A percentile compares a stretch with the other conserved stretches of the same genome.
These are phyloP conservation scores for Macrobrachium nipponense DNA, from an alignment of 1,140 invertebrate species.

Conservation along the genomic window DNA sequence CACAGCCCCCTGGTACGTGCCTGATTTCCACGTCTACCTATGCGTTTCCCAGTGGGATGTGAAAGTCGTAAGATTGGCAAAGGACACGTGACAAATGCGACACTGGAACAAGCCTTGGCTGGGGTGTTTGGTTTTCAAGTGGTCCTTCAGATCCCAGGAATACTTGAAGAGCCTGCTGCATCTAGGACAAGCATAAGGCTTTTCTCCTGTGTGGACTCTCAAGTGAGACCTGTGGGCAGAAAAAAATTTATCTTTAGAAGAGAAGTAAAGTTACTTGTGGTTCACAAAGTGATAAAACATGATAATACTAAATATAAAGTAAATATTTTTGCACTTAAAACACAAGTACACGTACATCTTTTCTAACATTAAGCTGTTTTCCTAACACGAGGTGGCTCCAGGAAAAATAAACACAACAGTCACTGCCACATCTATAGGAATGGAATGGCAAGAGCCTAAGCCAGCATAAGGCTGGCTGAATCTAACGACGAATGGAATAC, in stretches of 20 bases:
- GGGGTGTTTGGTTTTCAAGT: slow-evolving; percentile 1
- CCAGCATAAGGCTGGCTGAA: too few relatives aligned
- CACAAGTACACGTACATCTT: too few relatives aligned
- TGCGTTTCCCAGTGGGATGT: background rate
- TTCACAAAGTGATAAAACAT: background rate
- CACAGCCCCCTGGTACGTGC: too few relatives aligned
- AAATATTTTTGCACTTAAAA: too few relatives aligned
- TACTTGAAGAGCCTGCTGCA: background rate
- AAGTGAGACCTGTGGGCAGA: background rate
- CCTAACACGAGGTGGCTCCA: too few relatives aligned
- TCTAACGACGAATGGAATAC: too few relatives aligned
- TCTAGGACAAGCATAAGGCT: background rate
- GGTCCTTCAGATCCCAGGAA: background rate
- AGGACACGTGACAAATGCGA: background rate
- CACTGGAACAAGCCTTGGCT: background rate
- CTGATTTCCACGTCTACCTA: background rate
- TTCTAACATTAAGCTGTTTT: too few relatives aligned
- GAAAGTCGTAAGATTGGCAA: background rate
- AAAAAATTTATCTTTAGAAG: background rate
- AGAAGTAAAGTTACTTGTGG: background rate
- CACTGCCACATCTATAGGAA: too few relatives aligned
- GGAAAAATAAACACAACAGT: too few relatives aligned
- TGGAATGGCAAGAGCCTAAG: too few relatives aligned
- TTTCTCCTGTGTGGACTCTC: background rate
- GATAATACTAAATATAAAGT: background rate